Percentiles rank a stretch among this genome's conserved stretches.
phyloP scores from a whole-genome alignment of 2,888 invertebrate genomes.

The Melitaea athalia region DNA sequence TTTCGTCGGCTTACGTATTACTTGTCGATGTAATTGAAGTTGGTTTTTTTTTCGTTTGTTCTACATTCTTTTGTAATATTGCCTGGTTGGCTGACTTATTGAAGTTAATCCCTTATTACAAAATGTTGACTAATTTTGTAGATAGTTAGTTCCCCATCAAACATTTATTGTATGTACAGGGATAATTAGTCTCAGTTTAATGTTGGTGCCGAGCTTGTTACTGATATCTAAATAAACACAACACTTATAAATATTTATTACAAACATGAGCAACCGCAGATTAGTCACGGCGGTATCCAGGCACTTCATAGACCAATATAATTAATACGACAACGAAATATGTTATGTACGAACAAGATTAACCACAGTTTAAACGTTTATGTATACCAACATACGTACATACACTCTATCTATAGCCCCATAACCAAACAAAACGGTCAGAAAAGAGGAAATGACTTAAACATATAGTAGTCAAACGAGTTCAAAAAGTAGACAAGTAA shows the following conservation, averaged over 20 bases:
- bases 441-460: conserved; percentile 25
- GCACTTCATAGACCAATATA: conserved; percentile 17
- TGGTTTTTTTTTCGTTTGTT: too few relatives aligned
- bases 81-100: background rate
- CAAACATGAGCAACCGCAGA: conserved; percentile 34
- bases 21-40: too few relatives aligned
- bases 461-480: conserved; percentile 58
- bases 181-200: conserved; percentile 10
- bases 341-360: background rate
- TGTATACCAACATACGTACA: conserved; percentile 8
- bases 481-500: conserved; percentile 71
- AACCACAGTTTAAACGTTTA: conserved; percentile 37
- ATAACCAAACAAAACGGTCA: conserved; percentile 5
- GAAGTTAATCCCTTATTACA: background rate
- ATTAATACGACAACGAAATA: conserved; percentile 21
- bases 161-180: background rate
- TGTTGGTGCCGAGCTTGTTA: conserved; percentile 27
- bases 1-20: too few relatives aligned
- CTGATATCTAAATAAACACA: conserved; percentile 39
- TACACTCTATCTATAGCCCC: background rate
- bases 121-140: too few relatives aligned
- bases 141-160: too few relatives aligned
- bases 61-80: background rate
- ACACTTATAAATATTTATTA: conserved; percentile 43
- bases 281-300: conserved; percentile 39